Percentiles rank a stretch among this genome's conserved stretches.
phyloP scores from a whole-genome alignment of 1,140 invertebrate genomes.

The Apis dorsata region DNA sequence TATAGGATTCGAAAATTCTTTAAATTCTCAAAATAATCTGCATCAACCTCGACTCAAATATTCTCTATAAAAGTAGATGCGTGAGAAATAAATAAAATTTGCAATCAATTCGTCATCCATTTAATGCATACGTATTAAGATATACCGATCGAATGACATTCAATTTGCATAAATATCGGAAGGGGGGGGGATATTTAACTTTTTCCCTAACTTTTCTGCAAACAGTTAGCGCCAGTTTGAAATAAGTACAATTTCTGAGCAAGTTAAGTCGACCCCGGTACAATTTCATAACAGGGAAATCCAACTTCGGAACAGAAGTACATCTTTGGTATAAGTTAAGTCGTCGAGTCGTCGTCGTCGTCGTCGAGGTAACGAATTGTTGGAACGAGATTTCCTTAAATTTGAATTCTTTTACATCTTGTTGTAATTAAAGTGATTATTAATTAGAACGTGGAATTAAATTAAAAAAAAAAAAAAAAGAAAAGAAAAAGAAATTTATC shows the following conservation, averaged over 20 bases:
- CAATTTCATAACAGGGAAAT: conserved; percentile 31
- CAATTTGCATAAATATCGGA: neutral
- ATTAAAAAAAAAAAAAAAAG: too few relatives aligned
- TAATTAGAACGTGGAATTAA: neutral
- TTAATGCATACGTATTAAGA: neutral
- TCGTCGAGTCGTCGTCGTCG: neutral
- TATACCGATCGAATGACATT: neutral
- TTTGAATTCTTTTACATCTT: conserved; percentile 1
- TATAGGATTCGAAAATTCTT: too few relatives aligned
- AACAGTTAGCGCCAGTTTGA: conserved; percentile 13
- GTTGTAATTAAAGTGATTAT: neutral
- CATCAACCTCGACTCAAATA: too few relatives aligned
- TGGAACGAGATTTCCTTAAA: conserved; percentile 14
- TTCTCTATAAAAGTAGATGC: too few relatives aligned
- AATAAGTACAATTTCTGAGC: conserved; percentile 18
- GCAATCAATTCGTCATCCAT: too few relatives aligned
- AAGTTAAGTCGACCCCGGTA: conserved; percentile 20
- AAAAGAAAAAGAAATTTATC: neutral
- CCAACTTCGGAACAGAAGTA: conserved; percentile 15
- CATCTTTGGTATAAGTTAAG: conserved; percentile 31
- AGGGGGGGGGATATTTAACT: neutral
- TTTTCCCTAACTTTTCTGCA: conserved; percentile 12
- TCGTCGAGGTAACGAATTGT: conserved; percentile 4
- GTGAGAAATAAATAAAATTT: too few relatives aligned
- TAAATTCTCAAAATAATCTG: too few relatives aligned